Evolutionary conservation across 2,113 vertebrate genomes (phyloP).

Genomic region (Xiphias gladius): DNA sequence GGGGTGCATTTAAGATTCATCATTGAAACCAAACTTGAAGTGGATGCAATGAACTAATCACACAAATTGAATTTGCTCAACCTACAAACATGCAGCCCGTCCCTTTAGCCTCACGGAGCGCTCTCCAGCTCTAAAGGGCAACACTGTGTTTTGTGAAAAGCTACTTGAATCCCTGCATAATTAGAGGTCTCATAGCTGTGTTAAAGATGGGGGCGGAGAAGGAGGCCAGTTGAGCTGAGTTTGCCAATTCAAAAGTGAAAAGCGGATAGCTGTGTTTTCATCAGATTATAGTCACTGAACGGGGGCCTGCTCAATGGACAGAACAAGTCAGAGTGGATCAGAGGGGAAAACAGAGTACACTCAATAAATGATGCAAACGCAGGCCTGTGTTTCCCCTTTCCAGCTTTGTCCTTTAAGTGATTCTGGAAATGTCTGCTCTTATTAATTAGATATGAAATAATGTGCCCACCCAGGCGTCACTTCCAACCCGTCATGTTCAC

Average conservation of each 20-base stretch:
- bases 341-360: slow-evolving; percentile 28
- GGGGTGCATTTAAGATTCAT: slow-evolving; percentile 23
- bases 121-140: slow-evolving; percentile 92
- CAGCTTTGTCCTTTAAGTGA: neutral
- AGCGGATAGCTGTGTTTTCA: slow-evolving; percentile 95
- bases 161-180: slow-evolving; percentile 95
- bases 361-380: slow-evolving; percentile 33
- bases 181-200: slow-evolving; percentile 93
- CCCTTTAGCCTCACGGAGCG: slow-evolving; percentile 91
- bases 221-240: slow-evolving; percentile 81
- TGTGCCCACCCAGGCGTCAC: neutral
- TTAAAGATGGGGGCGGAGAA: slow-evolving; percentile 87
- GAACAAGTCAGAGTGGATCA: slow-evolving; percentile 46
- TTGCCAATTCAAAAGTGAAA: slow-evolving; percentile 94
- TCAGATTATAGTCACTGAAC: slow-evolving; percentile 96
- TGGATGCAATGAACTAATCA: slow-evolving; percentile 92
- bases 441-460: neutral
- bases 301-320: slow-evolving; percentile 1
- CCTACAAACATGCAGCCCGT: slow-evolving; percentile 90
- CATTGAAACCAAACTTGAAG: slow-evolving; percentile 61
- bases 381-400: neutral
- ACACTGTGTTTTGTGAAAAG: slow-evolving; percentile 91
- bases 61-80: slow-evolving; percentile 92
- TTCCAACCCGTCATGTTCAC: neutral
- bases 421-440: slow-evolving; percentile 27